phyloP scores from a whole-genome alignment of 2,797 vertebrate genomes.

The Macropodus opercularis region DNA sequence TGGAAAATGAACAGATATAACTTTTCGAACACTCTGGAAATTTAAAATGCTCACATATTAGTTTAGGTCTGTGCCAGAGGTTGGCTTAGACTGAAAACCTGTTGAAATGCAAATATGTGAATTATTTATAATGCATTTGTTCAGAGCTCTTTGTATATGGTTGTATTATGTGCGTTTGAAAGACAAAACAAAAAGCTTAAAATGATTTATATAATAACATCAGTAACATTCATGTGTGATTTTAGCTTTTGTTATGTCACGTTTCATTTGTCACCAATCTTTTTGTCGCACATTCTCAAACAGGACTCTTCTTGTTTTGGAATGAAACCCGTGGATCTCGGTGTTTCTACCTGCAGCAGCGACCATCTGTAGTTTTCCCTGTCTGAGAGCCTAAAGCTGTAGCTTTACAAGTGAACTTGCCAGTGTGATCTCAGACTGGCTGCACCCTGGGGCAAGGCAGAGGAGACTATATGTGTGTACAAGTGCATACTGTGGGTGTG shows the following conservation, averaged over 20 bases:
- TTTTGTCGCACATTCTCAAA: constrained; percentile 73
- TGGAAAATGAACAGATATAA: constrained; percentile 22
- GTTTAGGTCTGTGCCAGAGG: constrained; percentile 2
- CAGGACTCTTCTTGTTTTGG: constrained; percentile 58
- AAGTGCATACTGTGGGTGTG: constrained; percentile 48
- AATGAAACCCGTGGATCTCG: constrained; percentile 59
- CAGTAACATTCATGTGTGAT: constrained; percentile 49
- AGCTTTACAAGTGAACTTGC: constrained; percentile 83
- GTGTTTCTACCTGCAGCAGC: constrained; percentile 74
- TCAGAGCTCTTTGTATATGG: not conserved
- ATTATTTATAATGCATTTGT: not conserved
- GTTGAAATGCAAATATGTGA: not conserved
- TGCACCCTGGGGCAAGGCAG: constrained; percentile 82
- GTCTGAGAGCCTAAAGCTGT: constrained; percentile 78
- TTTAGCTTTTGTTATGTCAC: constrained; percentile 66
- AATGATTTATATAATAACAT: constrained; percentile 39
- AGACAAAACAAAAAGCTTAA: not conserved
- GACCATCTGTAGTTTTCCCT: constrained; percentile 71
- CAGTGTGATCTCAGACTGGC: constrained; percentile 81
- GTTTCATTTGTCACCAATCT: constrained; percentile 63
- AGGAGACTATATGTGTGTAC: constrained; percentile 70
- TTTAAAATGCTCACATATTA: constrained; percentile 8
- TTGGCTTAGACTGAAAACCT: not conserved
- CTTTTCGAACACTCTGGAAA: constrained; percentile 25
- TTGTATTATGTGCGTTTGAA: constrained; percentile 3